Evolutionary conservation across 2,797 vertebrate genomes (phyloP), one percentile per base, ranked within the genome.

Genomic region (Crocidura indochinensis): DNA sequence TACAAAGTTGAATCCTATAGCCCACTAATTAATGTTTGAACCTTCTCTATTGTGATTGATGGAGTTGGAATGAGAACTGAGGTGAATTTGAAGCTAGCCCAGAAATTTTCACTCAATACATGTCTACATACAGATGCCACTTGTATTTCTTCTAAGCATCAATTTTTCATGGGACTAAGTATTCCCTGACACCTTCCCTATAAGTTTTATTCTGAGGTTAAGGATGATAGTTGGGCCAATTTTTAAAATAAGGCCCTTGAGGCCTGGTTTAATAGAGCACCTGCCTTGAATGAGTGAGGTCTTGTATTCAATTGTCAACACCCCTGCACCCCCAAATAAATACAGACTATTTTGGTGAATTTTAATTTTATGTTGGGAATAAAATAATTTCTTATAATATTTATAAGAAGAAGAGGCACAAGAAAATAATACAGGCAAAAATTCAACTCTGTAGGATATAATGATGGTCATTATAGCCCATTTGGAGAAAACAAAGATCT

Each of bases 391-490:
- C 17, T 85, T 53, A 5, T 4, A 69, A n/a, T 60, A 22, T 49
- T n/a, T 62, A 11, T 75, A 46, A n/a, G 38, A 74, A 85, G 71
- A 62, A 81, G 69, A 15, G 77, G 26, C 75, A 29, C 26, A 26
- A 76, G 56, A 6, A 80, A 84, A 89, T 60, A 8, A 15, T 53
- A 17, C n/a, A 8, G 44, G 79, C 24, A 14, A 64, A 38, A 69
- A 2, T 51, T 72, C 53, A 26, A 0, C 3, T 17, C 31, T 68
- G 20, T 51, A 53, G 24, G 8, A 68, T 47, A 20, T 20, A 2
- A 46, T 56, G 56, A 27, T 0, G 22, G 10, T 17, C n/a, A 11
- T 2, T 20, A 1, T 4, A 24, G n/a, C 19, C 26, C 12, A 0
- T 7, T 11, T n/a, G 20, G 44, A 12, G 46, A 10, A 27, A 5